Base-by-base conservation (phyloP, 37 sponge, comb jelly and placozoan genomes). In the Hexactinellida sp. region DNA sequence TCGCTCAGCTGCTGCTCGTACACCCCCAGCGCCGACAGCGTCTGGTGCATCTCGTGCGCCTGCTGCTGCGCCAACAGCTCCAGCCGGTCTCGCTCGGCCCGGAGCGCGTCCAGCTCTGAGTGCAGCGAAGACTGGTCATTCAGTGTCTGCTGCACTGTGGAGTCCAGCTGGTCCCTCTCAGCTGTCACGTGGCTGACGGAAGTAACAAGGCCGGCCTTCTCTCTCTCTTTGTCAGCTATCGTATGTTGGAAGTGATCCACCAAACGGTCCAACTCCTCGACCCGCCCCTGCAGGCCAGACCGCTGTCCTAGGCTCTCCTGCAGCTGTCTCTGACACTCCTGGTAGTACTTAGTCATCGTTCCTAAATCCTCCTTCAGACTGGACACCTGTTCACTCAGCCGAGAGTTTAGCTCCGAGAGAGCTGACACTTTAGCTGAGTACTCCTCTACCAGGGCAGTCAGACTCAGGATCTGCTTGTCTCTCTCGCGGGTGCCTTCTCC, bases 1-100 rank as follows among this genome's bases (percentile, higher is more conserved):
- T 84, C 89, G 36, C 92, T 90, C 35, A 92, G 54, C 84, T 94
- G 94, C 16, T 89, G 85, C 84, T 92, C 92, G 47, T 92, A 92
- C n/a, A 88, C 37, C 32, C 88, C 41, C 54, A 92, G 83, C 0
- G 91, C 76, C 25, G 87, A 84, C 54, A 90, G 5, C 84, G 90
- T 89, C 87, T 90, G 89, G 38, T 91, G 85, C 32, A 93, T 88
- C 88, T 92, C 92, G 24, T 21, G 23, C 0, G 90, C 55, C 87
- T 94, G 94, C 38, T 90, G 82, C 37, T 85, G 36, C 24, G 32
- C 52, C 38, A 91, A 87, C 24, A 82, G 84, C 5, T 84, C 87
- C 54, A 95, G 84, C 13, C 71, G 16, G 83, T 95, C 95, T 0
- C 89, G 87, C 38, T 92, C 95, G 37, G 86, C 55, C 37, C 91